Evolutionary conservation across 2,113 vertebrate genomes (phyloP).

Genomic region (Solea solea): DNA sequence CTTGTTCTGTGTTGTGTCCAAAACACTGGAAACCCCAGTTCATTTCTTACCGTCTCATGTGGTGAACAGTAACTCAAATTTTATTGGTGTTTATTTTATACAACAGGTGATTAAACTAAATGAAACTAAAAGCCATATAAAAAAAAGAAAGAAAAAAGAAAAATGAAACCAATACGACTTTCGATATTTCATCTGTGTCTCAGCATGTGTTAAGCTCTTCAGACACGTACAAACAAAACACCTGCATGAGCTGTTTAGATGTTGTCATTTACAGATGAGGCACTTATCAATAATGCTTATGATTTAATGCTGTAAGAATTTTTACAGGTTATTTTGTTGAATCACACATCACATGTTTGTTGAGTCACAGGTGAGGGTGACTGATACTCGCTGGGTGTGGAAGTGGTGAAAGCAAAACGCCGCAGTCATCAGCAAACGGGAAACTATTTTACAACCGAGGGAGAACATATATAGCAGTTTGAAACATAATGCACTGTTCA

Average conservation of each 20-base stretch:
- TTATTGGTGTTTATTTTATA: too few species aligned
- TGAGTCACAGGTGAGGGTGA: conserved; percentile 47
- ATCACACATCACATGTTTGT: conserved; percentile 39
- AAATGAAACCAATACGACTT: background rate
- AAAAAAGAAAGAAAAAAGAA: too few species aligned
- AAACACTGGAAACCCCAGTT: conserved; percentile 22
- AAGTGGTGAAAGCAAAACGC: conserved; percentile 29
- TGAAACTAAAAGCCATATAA: too few species aligned
- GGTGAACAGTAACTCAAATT: conserved; percentile 49
- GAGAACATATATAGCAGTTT: too few species aligned
- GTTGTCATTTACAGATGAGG: background rate
- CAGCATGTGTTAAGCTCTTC: background rate
- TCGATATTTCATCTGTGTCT: background rate
- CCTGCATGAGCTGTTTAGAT: background rate
- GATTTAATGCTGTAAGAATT: conserved; percentile 5
- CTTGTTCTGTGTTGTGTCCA: background rate
- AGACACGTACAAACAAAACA: background rate
- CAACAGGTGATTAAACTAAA: too few species aligned
- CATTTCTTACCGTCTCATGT: background rate
- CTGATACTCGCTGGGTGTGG: conserved; percentile 21
- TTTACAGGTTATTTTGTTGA: conserved; percentile 10
- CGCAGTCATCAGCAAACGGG: conserved; percentile 31
- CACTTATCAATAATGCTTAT: background rate
- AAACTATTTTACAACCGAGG: conserved; percentile 34
- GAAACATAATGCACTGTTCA: too few species aligned